Conservation (phyloP, 2,888 invertebrate species). For the Stenchaetothrips biformis region DNA sequence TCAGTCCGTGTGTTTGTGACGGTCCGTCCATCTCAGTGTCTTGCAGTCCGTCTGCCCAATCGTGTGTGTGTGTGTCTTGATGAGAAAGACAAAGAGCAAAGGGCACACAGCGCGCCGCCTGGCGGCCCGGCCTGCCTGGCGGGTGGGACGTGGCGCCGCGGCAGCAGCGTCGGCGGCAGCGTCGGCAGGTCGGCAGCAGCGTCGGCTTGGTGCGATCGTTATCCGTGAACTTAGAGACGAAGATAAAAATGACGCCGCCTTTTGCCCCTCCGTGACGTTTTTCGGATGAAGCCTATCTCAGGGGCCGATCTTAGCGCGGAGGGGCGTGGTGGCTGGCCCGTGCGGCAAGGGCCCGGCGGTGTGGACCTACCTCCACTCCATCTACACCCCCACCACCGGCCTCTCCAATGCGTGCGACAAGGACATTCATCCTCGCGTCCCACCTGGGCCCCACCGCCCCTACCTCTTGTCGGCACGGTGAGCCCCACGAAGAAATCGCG, state of each 20-base stretch:
- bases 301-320: background rate
- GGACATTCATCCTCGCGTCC: background rate
- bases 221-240: conserved; percentile 3
- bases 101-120: too few relatives aligned
- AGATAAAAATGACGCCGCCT: conserved; percentile 19
- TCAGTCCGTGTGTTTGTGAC: too few relatives aligned
- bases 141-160: too few relatives aligned
- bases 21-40: too few relatives aligned
- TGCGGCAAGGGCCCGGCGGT: background rate
- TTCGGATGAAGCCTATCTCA: conserved; percentile 12
- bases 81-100: too few relatives aligned
- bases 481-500: too few relatives aligned
- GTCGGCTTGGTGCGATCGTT: background rate
- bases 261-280: conserved; percentile 1
- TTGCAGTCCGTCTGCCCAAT: too few relatives aligned
- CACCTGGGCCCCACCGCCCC: background rate
- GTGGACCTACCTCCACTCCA: background rate
- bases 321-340: too few relatives aligned
- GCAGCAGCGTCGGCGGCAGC: too few relatives aligned
- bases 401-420: background rate
- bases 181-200: background rate
- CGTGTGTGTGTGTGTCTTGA: too few relatives aligned
- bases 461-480: too few relatives aligned
- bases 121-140: too few relatives aligned
- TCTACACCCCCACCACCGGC: background rate